Conservation (phyloP, 2,797 vertebrate species). For the Dermochelys coriacea region DNA sequence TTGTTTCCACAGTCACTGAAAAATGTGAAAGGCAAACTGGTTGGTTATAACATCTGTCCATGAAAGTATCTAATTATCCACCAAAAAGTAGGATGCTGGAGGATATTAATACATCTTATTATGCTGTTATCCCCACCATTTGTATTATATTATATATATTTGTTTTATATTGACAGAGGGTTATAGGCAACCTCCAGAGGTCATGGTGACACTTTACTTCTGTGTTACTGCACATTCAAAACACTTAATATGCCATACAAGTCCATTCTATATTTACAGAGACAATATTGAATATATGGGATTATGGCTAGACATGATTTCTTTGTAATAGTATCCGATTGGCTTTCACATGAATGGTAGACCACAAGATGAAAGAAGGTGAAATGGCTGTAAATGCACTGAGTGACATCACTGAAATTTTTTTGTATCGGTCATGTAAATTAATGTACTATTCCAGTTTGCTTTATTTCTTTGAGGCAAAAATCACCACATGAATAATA, state of each 20-base stretch:
- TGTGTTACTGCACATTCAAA: not conserved
- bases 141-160: not conserved
- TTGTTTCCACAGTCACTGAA: not conserved
- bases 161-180: not conserved
- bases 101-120: not conserved
- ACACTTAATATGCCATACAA: not conserved
- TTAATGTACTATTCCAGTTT: not conserved
- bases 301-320: not conserved
- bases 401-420: not conserved
- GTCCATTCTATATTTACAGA: conserved; percentile 6
- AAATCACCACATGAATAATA: not conserved
- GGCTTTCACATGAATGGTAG: conserved; percentile 9
- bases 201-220: not conserved
- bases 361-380: not conserved
- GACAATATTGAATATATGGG: not conserved
- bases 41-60: not conserved
- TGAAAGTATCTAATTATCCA: not conserved
- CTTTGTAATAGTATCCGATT: not conserved
- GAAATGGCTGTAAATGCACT: not conserved
- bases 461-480: not conserved
- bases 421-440: not conserved
- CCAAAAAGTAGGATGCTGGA: not conserved
- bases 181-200: not conserved
- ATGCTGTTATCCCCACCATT: not conserved
- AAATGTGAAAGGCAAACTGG: not conserved